Percentiles rank a stretch among this genome's conserved stretches.
phyloP scores from a whole-genome alignment of 2,888 invertebrate genomes.

The Sarcophaga subvicina region DNA sequence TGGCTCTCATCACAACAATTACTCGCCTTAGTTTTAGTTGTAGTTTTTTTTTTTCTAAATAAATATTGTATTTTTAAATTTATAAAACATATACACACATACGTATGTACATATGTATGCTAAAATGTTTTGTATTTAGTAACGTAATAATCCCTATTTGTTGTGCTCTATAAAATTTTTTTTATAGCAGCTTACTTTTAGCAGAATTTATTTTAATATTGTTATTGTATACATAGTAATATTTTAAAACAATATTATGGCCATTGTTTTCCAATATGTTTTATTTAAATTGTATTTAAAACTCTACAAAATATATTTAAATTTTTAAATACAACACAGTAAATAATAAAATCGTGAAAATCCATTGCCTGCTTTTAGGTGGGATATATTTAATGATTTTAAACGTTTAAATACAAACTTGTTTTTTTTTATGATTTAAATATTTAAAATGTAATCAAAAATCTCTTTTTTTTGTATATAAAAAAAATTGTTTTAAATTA shows the following conservation, averaged over 20 bases:
- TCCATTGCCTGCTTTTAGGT: too few species aligned
- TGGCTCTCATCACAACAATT: conserved; percentile 31
- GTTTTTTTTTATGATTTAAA: too few species aligned
- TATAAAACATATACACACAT: not conserved
- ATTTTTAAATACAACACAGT: too few species aligned
- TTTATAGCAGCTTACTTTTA: conserved; percentile 41
- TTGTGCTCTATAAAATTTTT: conserved; percentile 38
- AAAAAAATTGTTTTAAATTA: too few species aligned
- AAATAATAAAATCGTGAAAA: too few species aligned
- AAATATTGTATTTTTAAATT: conserved; percentile 12
- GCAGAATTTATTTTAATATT: conserved; percentile 40
- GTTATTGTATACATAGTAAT: not conserved
- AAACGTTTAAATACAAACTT: too few species aligned
- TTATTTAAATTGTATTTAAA: too few species aligned
- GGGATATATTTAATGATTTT: too few species aligned
- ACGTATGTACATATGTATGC: not conserved
- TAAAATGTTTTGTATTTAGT: not conserved
- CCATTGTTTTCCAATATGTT: conserved; percentile 10
- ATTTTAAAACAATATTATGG: conserved; percentile 15
- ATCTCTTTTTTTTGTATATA: too few species aligned
- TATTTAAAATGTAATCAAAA: too few species aligned
- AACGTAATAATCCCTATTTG: conserved; percentile 40
- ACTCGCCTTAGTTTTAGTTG: conserved; percentile 30
- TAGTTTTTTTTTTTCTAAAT: not conserved
- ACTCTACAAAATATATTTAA: too few species aligned